Evolutionary conservation across 2,888 invertebrate genomes (phyloP), one percentile per base, ranked within the genome.

Genomic region (Ptychoptera albimana): DNA sequence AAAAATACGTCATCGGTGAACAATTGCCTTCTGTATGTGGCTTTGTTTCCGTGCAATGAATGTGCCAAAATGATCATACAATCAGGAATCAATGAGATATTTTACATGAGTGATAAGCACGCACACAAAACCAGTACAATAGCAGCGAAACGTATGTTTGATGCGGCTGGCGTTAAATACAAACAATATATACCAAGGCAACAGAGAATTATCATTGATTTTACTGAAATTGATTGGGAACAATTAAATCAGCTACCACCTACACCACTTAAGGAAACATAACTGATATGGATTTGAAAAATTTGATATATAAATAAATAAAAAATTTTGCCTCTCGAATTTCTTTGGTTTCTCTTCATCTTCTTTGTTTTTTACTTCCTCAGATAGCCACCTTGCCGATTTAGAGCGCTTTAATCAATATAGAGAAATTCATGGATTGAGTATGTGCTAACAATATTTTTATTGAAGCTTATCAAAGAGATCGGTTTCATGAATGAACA

Each of bases 31-130:
- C 77, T 98, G 0, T 98, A 91, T 59, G 87, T 92, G 0, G 83
- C 81, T 0, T 65, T 93, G 13, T 97, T 96, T 62, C 97, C 97
- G 0, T 98, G 97, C 63, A 94, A 96, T 59, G 94, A 96, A 63
- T 98, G 97, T 68, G 88, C 96, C 0, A 98, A 98, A 64, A 70
- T 94, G 31, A 89, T 98, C 31, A 91, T 97, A 53, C 97, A 98
- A 59, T 80, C 91, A 1, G 87, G 93, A 1, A 88, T 96, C 31
- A 75, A 65, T 42, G 75, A 79, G 57, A 73, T 91, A 2, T 63
- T 82, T 10, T 94, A 84, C 59, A 67, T 88, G 57, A 85, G 84
- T 0, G 87, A 93, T 60, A 89, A 91, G 58, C 75, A 88, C 61
- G 68, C 70, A 0, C 63, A 78, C 5, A 84, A 83, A 56, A 59